Conservation (phyloP, 2,888 invertebrate genomes). For the Lepidocyrtinus sp. region DNA sequence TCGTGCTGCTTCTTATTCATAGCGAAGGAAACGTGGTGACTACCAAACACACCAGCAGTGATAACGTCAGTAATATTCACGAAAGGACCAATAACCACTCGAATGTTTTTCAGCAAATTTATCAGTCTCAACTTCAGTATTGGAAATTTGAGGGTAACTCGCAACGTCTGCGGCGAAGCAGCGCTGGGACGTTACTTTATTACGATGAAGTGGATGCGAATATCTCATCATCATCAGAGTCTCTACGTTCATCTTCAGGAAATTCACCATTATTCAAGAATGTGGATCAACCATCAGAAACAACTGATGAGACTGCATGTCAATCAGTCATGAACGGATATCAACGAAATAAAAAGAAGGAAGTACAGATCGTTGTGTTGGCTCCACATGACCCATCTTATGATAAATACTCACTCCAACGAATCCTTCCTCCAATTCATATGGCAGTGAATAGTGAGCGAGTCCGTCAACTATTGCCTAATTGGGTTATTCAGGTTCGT, state of each 20-base stretch:
- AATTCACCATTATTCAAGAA: slow-evolving; percentile 28
- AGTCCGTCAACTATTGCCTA: slow-evolving; percentile 75
- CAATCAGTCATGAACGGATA: slow-evolving; percentile 40
- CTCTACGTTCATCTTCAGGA: slow-evolving; percentile 3
- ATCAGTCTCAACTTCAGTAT: background rate
- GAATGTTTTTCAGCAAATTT: background rate
- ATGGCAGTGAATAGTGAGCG: slow-evolving; percentile 76
- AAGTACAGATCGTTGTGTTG: slow-evolving; percentile 79
- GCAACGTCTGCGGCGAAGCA: no score
- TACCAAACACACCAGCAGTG: slow-evolving; percentile 20
- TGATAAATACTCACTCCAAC: slow-evolving; percentile 79
- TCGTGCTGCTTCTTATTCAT: slow-evolving; percentile 49
- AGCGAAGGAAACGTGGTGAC: slow-evolving; percentile 51
- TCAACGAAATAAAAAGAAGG: slow-evolving; percentile 63
- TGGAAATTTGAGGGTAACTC: no score
- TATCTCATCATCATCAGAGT: slow-evolving; percentile 13
- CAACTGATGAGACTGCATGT: slow-evolving; percentile 24
- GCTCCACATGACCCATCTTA: slow-evolving; percentile 77
- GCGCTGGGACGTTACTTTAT: no score
- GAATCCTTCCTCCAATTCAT: slow-evolving; percentile 81
- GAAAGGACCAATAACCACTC: background rate
- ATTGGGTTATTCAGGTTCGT: slow-evolving; percentile 80
- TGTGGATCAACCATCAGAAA: slow-evolving; percentile 10
- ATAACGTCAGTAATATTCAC: background rate
- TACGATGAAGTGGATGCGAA: slow-evolving; percentile 15